Percentiles rank a stretch among this genome's conserved stretches.
Evolutionary conservation across 2,797 vertebrate species (phyloP).

Genomic region (Buphagus erythrorhynchus): DNA sequence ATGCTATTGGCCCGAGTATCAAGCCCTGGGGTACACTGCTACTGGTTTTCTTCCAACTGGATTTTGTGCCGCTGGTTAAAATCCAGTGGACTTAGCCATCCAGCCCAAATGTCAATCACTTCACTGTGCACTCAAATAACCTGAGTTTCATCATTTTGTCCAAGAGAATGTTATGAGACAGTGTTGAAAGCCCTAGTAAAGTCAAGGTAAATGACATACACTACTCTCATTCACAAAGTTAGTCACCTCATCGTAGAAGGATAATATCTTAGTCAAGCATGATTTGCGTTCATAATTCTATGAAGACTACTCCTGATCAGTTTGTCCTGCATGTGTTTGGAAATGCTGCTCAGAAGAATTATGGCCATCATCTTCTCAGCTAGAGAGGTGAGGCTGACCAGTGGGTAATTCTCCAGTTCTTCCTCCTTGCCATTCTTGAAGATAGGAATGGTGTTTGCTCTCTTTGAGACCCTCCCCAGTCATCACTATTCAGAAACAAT

Average conservation of each 20-base stretch:
- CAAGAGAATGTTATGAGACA: not conserved
- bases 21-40: not conserved
- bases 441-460: rapidly evolving
- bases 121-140: not conserved
- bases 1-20: not conserved
- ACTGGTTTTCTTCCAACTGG: not conserved
- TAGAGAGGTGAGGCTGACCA: not conserved
- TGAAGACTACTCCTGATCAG: not conserved
- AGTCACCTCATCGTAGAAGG: not conserved
- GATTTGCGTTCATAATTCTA: not conserved
- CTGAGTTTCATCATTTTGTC: not conserved
- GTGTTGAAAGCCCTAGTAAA: not conserved
- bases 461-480: not conserved
- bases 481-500: not conserved
- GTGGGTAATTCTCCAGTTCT: not conserved
- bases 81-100: not conserved
- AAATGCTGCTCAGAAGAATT: not conserved
- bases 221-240: not conserved
- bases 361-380: not conserved
- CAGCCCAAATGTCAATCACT: not conserved
- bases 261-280: not conserved
- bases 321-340: not conserved
- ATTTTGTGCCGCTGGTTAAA: not conserved
- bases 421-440: not conserved
- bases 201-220: not conserved